Evolutionary conservation across 2,888 invertebrate species (phyloP).

Genomic region (Cryptus viduatorius): DNA sequence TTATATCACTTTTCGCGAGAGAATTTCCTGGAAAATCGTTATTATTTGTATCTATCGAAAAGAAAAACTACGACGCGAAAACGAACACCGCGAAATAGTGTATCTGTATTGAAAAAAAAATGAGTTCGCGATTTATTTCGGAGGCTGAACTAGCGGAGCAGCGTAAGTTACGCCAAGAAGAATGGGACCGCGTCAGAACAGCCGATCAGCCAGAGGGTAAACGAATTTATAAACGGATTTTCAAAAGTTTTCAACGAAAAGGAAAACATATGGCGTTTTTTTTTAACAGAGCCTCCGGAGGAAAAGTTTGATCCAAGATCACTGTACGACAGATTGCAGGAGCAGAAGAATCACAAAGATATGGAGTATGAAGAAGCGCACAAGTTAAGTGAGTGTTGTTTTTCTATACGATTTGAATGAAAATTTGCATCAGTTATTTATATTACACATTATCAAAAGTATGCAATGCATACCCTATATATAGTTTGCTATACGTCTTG

Average conservation of each 20-base stretch:
- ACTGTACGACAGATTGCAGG: slow-evolving; percentile 96
- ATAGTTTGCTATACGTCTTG: too few species aligned
- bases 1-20: slow-evolving; percentile 13
- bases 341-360: slow-evolving; percentile 96
- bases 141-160: slow-evolving; percentile 94
- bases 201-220: slow-evolving; percentile 96
- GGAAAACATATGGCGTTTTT: slow-evolving; percentile 22
- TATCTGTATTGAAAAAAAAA: slow-evolving; percentile 80
- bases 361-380: slow-evolving; percentile 98
- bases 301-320: slow-evolving; percentile 93
- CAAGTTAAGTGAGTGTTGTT: slow-evolving; percentile 92
- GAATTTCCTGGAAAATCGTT: not conserved
- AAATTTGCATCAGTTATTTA: not conserved
- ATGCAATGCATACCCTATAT: too few species aligned
- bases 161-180: slow-evolving; percentile 93
- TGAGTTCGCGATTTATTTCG: slow-evolving; percentile 97
- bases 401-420: not conserved
- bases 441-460: too few species aligned
- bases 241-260: not conserved
- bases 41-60: slow-evolving; percentile 18
- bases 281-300: slow-evolving; percentile 93
- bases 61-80: not conserved
- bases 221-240: slow-evolving; percentile 53
- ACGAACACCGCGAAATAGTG: not conserved
- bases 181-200: slow-evolving; percentile 98